A percentile compares a stretch with the other conserved stretches of the same genome.
These are phyloP conservation scores for Petrocephalus microphthalmus DNA, from an alignment of 2,113 vertebrate genomes.

Conservation along the genomic window DNA sequence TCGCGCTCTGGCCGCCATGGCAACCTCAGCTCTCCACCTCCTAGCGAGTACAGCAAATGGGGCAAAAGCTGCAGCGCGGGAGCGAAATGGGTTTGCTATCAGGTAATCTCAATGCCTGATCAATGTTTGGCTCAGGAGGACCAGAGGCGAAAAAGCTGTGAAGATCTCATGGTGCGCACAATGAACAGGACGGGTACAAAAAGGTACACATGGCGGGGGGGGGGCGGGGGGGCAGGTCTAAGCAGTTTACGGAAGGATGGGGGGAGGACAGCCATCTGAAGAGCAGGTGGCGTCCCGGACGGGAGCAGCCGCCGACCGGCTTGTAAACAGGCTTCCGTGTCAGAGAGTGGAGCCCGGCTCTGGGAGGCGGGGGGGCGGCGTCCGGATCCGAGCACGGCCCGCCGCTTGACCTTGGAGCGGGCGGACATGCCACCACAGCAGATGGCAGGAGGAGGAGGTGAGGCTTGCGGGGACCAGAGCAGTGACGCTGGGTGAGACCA, in stretches of 20 bases:
- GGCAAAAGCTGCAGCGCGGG: background rate
- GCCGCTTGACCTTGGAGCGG: background rate
- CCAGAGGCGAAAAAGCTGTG: background rate
- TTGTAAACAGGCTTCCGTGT: background rate
- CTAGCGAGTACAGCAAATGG: background rate
- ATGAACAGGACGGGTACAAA: background rate
- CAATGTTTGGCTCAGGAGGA: background rate
- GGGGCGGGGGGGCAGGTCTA: background rate
- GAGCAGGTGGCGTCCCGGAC: background rate
- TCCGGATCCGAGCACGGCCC: background rate
- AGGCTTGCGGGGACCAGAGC: background rate
- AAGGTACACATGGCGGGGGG: background rate
- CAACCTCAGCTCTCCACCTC: background rate
- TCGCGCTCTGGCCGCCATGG: background rate
- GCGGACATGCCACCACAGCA: background rate
- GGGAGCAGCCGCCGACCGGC: background rate
- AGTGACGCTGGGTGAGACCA: background rate
- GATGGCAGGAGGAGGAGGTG: background rate
- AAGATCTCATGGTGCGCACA: background rate
- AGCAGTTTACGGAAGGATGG: background rate
- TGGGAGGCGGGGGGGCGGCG: background rate
- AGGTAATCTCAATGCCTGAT: background rate
- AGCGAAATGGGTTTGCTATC: background rate
- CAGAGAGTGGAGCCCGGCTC: background rate
- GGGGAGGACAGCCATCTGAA: background rate